These are phyloP conservation scores for Bombyx mori DNA, from an alignment of 1,140 invertebrate genomes.

Conservation along the genomic window ASM3026992v2 NC_085112.1:8159501-8160000, in stretches of 20 bases:
- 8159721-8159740: conserved; percentile 37
- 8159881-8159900: conserved; percentile 20
- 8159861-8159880: conserved; percentile 37
- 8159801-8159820: conserved; percentile 17
- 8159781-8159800: conserved; percentile 13
- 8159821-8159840: conserved; percentile 34
- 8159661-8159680: conserved; percentile 2
- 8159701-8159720: conserved; percentile 66
- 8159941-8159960: conserved; percentile 8
- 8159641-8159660: conserved; percentile 15
- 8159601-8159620: conserved; percentile 60
- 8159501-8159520: conserved; percentile 1
- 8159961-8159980: conserved; percentile 4
- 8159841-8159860: conserved; percentile 67
- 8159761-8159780: conserved; percentile 10
- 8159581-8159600: conserved; percentile 40
- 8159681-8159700: conserved; percentile 49
- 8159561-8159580: conserved; percentile 63
- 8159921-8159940: conserved; percentile 8
- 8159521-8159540: conserved; percentile 31
- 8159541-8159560: conserved; percentile 43
- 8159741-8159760: conserved; percentile 26
- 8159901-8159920: conserved; percentile 9
- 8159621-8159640: conserved; percentile 70
- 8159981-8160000: conserved; percentile 10